Evolutionary conservation across 2,888 invertebrate genomes (phyloP), one percentile per base, ranked within the genome.

Genomic region (Zele albiditarsus): DNA sequence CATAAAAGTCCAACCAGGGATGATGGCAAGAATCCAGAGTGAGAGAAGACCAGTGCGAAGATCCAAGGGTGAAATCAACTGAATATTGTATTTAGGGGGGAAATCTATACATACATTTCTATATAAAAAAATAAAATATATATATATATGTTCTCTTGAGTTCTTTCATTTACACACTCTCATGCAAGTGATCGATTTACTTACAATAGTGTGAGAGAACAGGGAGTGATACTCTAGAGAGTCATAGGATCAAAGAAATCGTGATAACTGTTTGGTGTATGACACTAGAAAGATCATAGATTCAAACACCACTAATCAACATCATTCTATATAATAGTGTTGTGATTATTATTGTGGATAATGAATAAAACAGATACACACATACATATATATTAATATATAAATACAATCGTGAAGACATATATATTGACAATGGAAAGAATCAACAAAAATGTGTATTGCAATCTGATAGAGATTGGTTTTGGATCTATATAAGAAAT

Each of bases 1-100:
- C 84, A 88, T 89, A 88, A 89, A 89, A 88, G 88, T 86, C 85
- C 80, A 85, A 83, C 83, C 83, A 84, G 82, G 75, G 83, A 71
- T 79, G 80, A 84, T 85, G 87, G 84, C 86, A 87, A 87, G 86
- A 87, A 86, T 86, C 86, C 62, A n/a, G 84, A 82, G 33, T 23
- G 84, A 84, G 86, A 86, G 86, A 88, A 86, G 87, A 86, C 87
- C 83, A 84, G 82, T 84, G 86, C 75, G 83, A 82, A 83, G 82
- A 82, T 80, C 38, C 53, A 75, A 20, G 53, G 53, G 53, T 6
- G 3, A 20, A 8, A 20, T 38, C 60, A 49, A 49, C 70, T 60
- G 60, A 62, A 60, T 63, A 67, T 71, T 77, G 20, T 67, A 66
- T 67, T 33, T 16, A 68, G 23, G 12, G n/a, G n/a, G 49, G 2